phyloP scores from a whole-genome alignment of 2,888 invertebrate genomes.

The Pilophorus perplexus region DNA sequence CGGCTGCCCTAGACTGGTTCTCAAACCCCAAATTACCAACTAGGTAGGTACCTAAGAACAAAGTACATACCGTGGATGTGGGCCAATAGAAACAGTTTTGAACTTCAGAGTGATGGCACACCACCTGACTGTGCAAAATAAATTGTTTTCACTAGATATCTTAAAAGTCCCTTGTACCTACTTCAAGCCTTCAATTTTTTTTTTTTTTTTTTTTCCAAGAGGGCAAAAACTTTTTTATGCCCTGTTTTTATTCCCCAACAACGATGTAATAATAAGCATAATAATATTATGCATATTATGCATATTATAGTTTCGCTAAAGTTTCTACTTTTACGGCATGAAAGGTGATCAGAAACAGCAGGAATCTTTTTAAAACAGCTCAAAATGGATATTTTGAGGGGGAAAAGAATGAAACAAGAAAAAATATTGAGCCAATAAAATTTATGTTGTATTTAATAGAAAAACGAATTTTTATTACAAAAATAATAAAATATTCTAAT shows the following conservation, averaged over 20 bases:
- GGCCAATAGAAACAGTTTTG: too few relatives aligned
- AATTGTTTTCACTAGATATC: too few relatives aligned
- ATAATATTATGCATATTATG: too few relatives aligned
- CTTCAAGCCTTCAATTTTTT: too few relatives aligned
- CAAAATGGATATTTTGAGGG: background rate
- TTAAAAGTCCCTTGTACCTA: too few relatives aligned
- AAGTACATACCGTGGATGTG: too few relatives aligned
- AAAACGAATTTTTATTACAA: slow-evolving; percentile 9
- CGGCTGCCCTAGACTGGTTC: too few relatives aligned
- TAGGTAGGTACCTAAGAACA: too few relatives aligned
- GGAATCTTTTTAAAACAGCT: slow-evolving; percentile 6
- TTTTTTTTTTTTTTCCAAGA: background rate
- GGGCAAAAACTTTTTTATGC: slow-evolving; percentile 1
- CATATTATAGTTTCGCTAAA: background rate
- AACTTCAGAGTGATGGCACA: too few relatives aligned
- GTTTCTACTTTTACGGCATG: background rate
- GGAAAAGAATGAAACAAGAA: background rate
- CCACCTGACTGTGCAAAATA: too few relatives aligned
- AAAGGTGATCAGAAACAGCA: background rate
- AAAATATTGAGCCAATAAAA: background rate
- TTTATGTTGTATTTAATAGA: too few relatives aligned
- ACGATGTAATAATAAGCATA: background rate
- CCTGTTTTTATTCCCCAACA: slow-evolving; percentile 1
- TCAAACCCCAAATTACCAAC: too few relatives aligned
- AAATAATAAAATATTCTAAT: background rate